Percentiles rank a stretch among this genome's conserved stretches.
Conservation (phyloP, 2,888 invertebrate genomes). For the Tigriopus californicus region DNA sequence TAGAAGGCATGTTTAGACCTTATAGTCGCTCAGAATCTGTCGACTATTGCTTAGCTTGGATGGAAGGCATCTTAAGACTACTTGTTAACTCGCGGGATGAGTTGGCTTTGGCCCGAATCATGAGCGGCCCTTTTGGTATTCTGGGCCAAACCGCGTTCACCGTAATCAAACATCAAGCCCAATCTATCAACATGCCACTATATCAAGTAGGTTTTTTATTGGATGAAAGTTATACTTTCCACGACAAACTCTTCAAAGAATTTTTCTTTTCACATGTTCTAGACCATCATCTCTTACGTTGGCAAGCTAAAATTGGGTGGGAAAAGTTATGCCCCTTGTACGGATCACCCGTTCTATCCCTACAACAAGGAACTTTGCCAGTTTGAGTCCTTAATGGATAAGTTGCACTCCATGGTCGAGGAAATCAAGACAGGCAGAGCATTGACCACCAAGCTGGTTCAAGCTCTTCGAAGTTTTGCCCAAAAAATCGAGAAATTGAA, state of each 20-base stretch:
- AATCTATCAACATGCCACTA: neutral
- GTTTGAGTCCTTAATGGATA: neutral
- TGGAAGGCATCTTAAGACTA: neutral
- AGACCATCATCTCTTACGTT: neutral
- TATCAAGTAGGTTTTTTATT: neutral
- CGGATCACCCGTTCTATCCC: neutral
- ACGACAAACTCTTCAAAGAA: no score
- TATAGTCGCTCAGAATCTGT: neutral
- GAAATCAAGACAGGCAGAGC: neutral
- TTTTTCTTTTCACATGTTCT: neutral
- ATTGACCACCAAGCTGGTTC: neutral
- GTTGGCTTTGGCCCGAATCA: neutral
- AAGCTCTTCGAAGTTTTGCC: neutral
- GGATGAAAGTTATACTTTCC: no score
- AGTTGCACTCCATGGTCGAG: neutral
- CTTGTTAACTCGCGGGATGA: neutral
- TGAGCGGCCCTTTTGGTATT: neutral
- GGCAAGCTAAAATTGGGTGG: neutral
- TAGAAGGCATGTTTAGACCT: no score
- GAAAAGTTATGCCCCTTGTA: neutral
- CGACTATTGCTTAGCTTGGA: neutral
- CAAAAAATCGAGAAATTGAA: neutral
- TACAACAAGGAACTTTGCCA: neutral
- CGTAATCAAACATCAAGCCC: no score
- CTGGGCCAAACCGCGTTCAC: no score